Conservation (phyloP, 2,888 invertebrate genomes). For the Watsonalla binaria region DNA sequence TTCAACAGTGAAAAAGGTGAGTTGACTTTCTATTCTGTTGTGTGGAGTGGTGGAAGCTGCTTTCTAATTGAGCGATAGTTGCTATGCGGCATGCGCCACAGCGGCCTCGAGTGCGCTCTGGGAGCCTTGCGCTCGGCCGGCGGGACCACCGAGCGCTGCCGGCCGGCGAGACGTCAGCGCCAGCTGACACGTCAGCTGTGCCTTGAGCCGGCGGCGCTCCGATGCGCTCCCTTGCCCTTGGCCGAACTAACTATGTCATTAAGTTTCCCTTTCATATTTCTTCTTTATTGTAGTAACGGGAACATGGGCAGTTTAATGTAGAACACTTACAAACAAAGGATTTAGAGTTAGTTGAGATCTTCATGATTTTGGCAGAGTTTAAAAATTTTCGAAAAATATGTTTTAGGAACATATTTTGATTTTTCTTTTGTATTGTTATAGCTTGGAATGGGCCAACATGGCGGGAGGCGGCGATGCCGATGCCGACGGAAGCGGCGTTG, state of each 20-base stretch:
- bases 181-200: constrained; percentile 63
- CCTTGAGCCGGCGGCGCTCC: constrained; percentile 33
- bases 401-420: constrained; percentile 23
- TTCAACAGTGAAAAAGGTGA: constrained; percentile 87
- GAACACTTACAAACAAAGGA: too few relatives aligned
- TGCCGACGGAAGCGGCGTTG: constrained; percentile 82
- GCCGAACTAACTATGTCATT: constrained; percentile 23
- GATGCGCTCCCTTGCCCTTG: constrained; percentile 44
- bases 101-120: constrained; percentile 6
- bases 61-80: constrained; percentile 70
- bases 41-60: constrained; percentile 53
- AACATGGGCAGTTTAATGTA: too few relatives aligned
- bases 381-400: neutral
- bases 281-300: neutral
- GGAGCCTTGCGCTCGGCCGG: neutral
- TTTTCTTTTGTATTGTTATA: constrained; percentile 47
- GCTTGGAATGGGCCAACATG: constrained; percentile 70
- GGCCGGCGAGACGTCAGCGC: constrained; percentile 28
- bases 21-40: constrained; percentile 68
- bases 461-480: constrained; percentile 70
- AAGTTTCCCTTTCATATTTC: constrained; percentile 14
- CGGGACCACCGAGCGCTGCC: constrained; percentile 7
- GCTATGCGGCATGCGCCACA: constrained; percentile 70
- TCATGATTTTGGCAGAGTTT: too few relatives aligned
- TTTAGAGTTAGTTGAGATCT: too few relatives aligned